Evolutionary conservation across 2,113 vertebrate genomes (phyloP).

Genomic region (Antidorcas marsupialis): DNA sequence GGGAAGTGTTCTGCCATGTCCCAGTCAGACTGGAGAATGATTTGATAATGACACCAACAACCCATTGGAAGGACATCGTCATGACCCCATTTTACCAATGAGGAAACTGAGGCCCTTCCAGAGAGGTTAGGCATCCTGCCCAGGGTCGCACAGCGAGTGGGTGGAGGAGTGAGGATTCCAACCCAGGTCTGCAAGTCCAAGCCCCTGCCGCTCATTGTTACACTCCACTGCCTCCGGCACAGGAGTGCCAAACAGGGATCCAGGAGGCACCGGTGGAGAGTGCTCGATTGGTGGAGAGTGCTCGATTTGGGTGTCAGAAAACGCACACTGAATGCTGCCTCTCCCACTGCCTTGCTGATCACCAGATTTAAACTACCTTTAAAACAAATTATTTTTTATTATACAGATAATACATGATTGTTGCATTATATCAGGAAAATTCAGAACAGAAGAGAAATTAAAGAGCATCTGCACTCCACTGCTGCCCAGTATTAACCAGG

Average conservation of each 20-base stretch:
- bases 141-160: not conserved
- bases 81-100: not conserved
- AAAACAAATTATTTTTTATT: not conserved
- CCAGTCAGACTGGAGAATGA: not conserved
- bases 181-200: not conserved
- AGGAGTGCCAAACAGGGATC: not conserved
- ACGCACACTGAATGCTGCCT: not conserved
- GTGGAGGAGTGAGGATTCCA: not conserved
- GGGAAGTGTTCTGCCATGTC: not conserved
- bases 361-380: not conserved
- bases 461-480: not conserved
- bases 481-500: not conserved
- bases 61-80: not conserved
- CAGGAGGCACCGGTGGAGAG: not conserved
- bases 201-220: too few relatives aligned
- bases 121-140: not conserved
- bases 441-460: not conserved
- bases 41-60: not conserved
- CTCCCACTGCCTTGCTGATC: not conserved
- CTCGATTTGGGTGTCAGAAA: not conserved
- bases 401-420: not conserved
- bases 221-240: not conserved
- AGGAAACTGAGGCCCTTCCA: not conserved
- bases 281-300: too few relatives aligned
- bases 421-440: not conserved